phyloP scores from a whole-genome alignment of 2,888 invertebrate species.

The Notocelia uddmanniana region DNA sequence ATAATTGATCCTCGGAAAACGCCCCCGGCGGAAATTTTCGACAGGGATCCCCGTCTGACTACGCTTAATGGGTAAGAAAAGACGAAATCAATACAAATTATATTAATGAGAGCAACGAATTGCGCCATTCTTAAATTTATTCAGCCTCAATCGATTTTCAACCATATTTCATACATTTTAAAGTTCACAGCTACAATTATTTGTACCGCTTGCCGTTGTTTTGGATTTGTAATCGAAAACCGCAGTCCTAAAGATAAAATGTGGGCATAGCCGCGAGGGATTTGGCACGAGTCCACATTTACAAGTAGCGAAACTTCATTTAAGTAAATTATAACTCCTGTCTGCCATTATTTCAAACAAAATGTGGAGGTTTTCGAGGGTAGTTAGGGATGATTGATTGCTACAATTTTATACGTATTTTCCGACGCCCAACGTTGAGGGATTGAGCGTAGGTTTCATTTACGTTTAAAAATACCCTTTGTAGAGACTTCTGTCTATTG shows the following conservation, averaged over 20 bases:
- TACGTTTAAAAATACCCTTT: constrained; percentile 18
- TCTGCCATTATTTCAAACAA: constrained; percentile 39
- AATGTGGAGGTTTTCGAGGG: constrained; percentile 34
- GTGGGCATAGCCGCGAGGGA: constrained; percentile 34
- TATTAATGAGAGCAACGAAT: constrained; percentile 19
- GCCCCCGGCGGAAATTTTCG: constrained; percentile 21
- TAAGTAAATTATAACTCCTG: constrained; percentile 41
- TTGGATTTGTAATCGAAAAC: constrained; percentile 36
- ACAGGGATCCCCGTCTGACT: constrained; percentile 15
- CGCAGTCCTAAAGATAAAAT: constrained; percentile 42
- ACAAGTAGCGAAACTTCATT: constrained; percentile 44
- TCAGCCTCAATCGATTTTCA: neutral
- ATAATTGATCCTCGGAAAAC: constrained; percentile 13
- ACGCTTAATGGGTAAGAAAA: constrained; percentile 31
- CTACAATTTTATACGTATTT: constrained; percentile 40
- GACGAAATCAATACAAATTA: constrained; percentile 37
- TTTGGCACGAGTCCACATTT: constrained; percentile 41
- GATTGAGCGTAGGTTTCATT: constrained; percentile 30
- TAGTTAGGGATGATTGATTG: constrained; percentile 42
- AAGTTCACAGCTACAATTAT: constrained; percentile 11
- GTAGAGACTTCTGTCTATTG: neutral
- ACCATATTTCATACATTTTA: constrained; percentile 10
- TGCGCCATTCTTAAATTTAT: constrained; percentile 21
- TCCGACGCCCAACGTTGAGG: constrained; percentile 34
- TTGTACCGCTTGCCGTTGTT: constrained; percentile 24